Base-by-base conservation (phyloP, 37 sponge, comb jelly and placozoan species). In the Halisarca cf. caerulea region DNA sequence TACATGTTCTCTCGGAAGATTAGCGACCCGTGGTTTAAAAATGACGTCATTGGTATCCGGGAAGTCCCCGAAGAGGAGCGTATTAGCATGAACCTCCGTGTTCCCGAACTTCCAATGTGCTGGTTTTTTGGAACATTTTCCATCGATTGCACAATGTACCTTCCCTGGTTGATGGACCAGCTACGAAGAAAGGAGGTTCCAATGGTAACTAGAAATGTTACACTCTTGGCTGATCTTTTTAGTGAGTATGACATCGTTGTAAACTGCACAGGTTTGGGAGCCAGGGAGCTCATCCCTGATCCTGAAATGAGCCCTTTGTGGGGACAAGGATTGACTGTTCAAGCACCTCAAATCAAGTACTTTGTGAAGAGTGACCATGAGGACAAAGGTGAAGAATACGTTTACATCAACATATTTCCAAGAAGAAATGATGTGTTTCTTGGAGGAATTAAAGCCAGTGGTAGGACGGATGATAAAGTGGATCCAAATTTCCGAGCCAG, bases 271-370 rank as follows among this genome's bases (percentile, higher is more conserved):
- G 85, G 85, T 0, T n/a, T 84, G 45, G 85, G 75, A 42, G 69
- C 85, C 68, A 39, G 38, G 45, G 36, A 41, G 37, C 59, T 84
- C 8, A 5, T 47, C n/a, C 68, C 30, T 39, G 85, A 84, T 62
- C 28, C 28, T 18, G 40, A 23, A 7, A 27, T 84, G 24, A 25
- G 51, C 3, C 85, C 85, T 1, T n/a, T 45, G 30, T 69, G 53
- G 39, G 85, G 85, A 8, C 85, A 84, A 73, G 33, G 38, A 8
- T 1, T 75, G 54, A 11, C 47, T 9, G 59, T 82, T 30, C 17
- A n/a, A 8, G 85, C 85, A 42, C 85, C 85, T 25, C 78, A 73
- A 58, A 75, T 84, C n/a, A 84, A 84, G 75, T 33, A 75, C 77
- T 73, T 84, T 14, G 45, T 72, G 15, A 41, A 8, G n/a, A 30